Evolutionary conservation across 2,113 vertebrate genomes (phyloP), one percentile per base, ranked within the genome.

Genomic region (Speoplatyrhinus poulsoni): DNA sequence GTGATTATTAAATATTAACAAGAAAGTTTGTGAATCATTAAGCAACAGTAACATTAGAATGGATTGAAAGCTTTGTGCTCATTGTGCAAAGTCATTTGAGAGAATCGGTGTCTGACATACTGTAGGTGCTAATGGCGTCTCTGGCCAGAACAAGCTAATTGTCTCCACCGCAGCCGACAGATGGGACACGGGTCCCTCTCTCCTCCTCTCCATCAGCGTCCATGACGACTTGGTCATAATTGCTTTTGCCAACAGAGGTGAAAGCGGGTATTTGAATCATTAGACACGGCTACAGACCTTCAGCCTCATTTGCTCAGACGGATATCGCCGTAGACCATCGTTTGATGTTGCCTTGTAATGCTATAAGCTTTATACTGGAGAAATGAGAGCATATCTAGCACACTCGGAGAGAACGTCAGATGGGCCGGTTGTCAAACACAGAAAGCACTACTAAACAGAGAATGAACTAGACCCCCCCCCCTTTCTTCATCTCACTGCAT

Each of bases 201-300:
- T 59, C 52, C 11, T 53, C 15, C 33, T 19, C 17, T 62, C 65
- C 72, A 57, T 11, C 26, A 10, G n/a, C n/a, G 66, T 47, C 47
- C n/a, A 9, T 9, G 61, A 53, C 61, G 64, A 79, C 62, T 83
- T 74, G 77, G 70, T 76, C 69, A 67, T 80, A 76, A 85, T 85
- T 72, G 73, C 76, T 74, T 74, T 65, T 48, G 67, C 68, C 69
- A 60, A 57, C 74, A 78, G 79, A 80, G 81, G 74, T 87, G 74
- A 82, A 71, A 82, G 66, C 11, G n/a, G 48, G 76, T 64, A 67
- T 81, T 71, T 75, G 55, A 78, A 67, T 82, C 73, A 81, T 80
- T 74, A 75, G 81, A 74, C 36, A 52, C 3, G 33, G 72, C 58
- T 60, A n/a, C 63, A 72, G 15, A 0, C 16, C 53, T 78, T 12